These are phyloP conservation scores for Octonoba sinensis DNA, from an alignment of 2,888 invertebrate genomes.

Conservation along the genomic window DNA sequence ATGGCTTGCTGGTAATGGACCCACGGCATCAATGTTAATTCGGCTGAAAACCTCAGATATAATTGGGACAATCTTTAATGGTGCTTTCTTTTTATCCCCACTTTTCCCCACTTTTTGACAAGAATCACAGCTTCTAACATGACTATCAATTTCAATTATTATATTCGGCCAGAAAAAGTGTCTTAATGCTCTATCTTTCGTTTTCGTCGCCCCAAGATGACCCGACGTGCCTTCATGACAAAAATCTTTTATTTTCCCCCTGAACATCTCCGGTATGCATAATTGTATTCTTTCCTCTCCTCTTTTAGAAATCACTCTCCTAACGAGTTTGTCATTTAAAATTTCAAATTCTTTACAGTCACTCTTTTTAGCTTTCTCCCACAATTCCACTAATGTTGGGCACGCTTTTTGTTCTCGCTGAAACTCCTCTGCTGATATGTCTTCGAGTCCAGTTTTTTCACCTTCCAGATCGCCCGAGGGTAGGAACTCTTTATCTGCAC, in stretches of 20 bases:
- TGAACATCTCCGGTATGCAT: background rate
- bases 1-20: background rate
- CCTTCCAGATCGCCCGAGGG: background rate
- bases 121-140: conserved; percentile 9
- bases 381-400: background rate
- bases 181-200: conserved; percentile 14
- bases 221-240: conserved; percentile 14
- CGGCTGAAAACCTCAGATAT: conserved; percentile 21
- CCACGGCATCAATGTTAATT: conserved; percentile 26
- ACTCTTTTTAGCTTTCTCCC: background rate
- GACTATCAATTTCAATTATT: conserved; percentile 12
- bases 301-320: background rate
- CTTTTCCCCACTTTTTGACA: conserved; percentile 21
- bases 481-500: background rate
- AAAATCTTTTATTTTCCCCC: background rate
- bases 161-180: conserved; percentile 25
- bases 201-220: conserved; percentile 16
- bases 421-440: background rate
- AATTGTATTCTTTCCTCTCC: background rate
- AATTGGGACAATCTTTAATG: conserved; percentile 13
- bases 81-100: conserved; percentile 22
- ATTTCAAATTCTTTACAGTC: background rate
- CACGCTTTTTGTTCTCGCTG: background rate
- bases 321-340: background rate
- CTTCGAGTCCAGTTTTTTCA: background rate